phyloP scores from a whole-genome alignment of 2,113 vertebrate genomes.

The Campylomormyrus numenius region DNA sequence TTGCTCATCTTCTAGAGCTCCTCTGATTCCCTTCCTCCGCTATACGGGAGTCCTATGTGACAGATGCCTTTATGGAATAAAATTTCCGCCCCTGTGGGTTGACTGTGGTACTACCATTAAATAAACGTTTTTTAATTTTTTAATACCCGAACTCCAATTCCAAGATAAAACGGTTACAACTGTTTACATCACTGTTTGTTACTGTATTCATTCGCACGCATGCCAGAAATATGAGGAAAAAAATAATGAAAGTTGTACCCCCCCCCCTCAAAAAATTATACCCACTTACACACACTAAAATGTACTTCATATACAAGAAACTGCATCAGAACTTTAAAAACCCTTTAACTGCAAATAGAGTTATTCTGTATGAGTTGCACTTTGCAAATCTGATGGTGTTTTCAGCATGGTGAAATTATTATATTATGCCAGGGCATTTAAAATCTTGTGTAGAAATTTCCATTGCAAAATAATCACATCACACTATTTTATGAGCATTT shows the following conservation, averaged over 20 bases:
- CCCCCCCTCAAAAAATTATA: not conserved
- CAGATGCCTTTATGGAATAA: not conserved
- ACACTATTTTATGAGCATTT: not conserved
- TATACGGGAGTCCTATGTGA: not conserved
- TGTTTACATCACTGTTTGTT: not conserved
- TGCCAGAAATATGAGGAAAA: not conserved
- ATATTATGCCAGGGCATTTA: not conserved
- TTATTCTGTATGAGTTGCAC: not conserved
- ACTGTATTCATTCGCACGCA: not conserved
- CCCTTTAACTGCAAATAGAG: not conserved
- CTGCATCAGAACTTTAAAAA: not conserved
- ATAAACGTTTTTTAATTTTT: not conserved
- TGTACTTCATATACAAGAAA: not conserved
- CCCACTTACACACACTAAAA: not conserved
- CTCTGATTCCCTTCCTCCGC: not conserved
- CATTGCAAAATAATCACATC: not conserved
- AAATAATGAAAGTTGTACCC: not conserved
- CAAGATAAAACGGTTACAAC: not conserved
- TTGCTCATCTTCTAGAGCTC: constrained; percentile 11
- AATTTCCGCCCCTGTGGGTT: not conserved
- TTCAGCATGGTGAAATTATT: not conserved
- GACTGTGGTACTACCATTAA: not conserved
- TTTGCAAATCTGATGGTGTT: not conserved
- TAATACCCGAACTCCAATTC: not conserved
- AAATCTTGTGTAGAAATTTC: not conserved